phyloP scores from a whole-genome alignment of 2,888 invertebrate species.

The Tipula unca region DNA sequence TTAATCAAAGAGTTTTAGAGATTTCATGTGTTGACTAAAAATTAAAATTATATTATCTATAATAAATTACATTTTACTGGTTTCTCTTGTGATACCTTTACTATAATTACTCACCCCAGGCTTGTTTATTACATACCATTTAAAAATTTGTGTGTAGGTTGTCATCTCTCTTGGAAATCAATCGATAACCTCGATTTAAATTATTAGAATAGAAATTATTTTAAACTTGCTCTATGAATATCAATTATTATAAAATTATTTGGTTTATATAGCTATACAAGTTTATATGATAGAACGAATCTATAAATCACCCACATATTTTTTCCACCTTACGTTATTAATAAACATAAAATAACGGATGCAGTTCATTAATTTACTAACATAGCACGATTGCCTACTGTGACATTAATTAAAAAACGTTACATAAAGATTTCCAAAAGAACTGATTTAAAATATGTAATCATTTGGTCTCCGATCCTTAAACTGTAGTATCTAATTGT shows the following conservation, averaged over 20 bases:
- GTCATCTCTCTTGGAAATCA: too few relatives aligned
- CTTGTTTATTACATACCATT: too few relatives aligned
- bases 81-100: too few relatives aligned
- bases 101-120: too few relatives aligned
- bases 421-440: neutral
- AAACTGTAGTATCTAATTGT: neutral
- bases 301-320: neutral
- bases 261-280: neutral
- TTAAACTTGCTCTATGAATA: neutral
- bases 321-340: neutral
- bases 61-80: too few relatives aligned
- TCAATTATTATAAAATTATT: neutral
- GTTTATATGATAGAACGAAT: neutral
- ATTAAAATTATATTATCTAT: too few relatives aligned
- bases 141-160: too few relatives aligned
- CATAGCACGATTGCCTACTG: neutral
- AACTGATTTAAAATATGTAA: neutral
- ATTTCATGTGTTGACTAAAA: too few relatives aligned
- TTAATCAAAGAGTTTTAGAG: too few relatives aligned
- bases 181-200: neutral
- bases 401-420: neutral
- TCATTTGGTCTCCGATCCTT: neutral
- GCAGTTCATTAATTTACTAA: slow-evolving; percentile 8
- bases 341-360: neutral
- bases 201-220: neutral